Base-by-base conservation (phyloP, 2,113 vertebrate species). In the Barbus barbus region DNA sequence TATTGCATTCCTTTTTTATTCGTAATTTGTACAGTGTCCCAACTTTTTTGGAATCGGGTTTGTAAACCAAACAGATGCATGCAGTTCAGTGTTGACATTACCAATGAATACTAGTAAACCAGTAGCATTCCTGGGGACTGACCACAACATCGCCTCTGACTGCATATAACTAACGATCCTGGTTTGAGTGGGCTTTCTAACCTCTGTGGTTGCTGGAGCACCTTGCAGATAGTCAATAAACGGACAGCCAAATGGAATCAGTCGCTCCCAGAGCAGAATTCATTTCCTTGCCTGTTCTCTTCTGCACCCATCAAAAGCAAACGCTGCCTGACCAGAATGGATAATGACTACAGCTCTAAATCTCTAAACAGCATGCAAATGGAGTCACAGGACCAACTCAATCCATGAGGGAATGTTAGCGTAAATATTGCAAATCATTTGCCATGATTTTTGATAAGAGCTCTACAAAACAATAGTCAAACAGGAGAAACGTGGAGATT, bases 291-390 rank as follows among this genome's bases (percentile, higher is more conserved):
- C 48, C 72, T 31, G 74, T 33, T 76, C 46, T 76, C 26, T 11
- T 8, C 74, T 0, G 26, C 73, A 74, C 26, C 73, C 73, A 33
- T 76, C 73, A 53, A 33, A 74, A 33, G 26, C 74, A 75, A 31
- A 75, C 44, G 44, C 22, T 53, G 74, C 48, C 48, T 76, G 74
- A 76, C 18, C 51, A 11, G 74, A 76, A 76, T 76, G 9, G 20
- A n/a, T 76, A 56, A 76, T 76, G 3, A 46, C 44, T 46, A 41
- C n/a, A 73, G 71, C 71, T 73, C n/a, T 24, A 44, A 12, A 14
- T 2, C 53, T 58, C 53, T 1, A 58, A 58, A 58, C 38, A 12
- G 12, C 71, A 73, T 14, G 38, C 71, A 73, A 73, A 51, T 51
- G 48, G 48, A 51, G 48, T 51, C 48, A 18, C 48, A 18, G 48